A percentile compares a stretch with the other conserved stretches of the same genome.
Conservation (phyloP, 2,888 invertebrate genomes). For the Noctua comes region DNA sequence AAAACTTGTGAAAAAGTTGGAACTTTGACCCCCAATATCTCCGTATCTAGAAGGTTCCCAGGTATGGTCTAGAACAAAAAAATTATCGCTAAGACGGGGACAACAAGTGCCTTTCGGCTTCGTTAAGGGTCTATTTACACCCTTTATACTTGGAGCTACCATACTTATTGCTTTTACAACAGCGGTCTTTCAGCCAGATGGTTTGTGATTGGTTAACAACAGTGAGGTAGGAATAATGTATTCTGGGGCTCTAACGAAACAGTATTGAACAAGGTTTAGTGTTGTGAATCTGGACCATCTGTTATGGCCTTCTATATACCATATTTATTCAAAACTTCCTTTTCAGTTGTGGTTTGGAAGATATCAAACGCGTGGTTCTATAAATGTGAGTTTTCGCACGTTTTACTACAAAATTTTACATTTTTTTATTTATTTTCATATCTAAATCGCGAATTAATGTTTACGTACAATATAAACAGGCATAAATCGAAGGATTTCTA, state of each 20-base stretch:
- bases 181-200: background rate
- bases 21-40: too few relatives aligned
- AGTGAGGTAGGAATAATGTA: background rate
- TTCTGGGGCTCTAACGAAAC: background rate
- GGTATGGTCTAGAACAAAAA: too few relatives aligned
- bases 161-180: background rate
- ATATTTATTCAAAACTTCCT: background rate
- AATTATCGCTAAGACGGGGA: too few relatives aligned
- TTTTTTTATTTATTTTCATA: slow-evolving; percentile 45
- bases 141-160: too few relatives aligned
- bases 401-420: slow-evolving; percentile 27
- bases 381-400: slow-evolving; percentile 5
- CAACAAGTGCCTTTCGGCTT: too few relatives aligned
- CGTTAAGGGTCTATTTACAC: too few relatives aligned
- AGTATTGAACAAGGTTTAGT: background rate
- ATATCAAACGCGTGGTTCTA: background rate
- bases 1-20: too few relatives aligned
- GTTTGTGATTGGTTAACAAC: too few relatives aligned
- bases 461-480: slow-evolving; percentile 46
- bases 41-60: too few relatives aligned
- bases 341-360: background rate
- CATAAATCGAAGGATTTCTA: slow-evolving; percentile 52
- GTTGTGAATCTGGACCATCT: background rate
- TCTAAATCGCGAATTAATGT: slow-evolving; percentile 38
- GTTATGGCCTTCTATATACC: slow-evolving; percentile 6